Percentiles rank a stretch among this genome's conserved stretches.
These are phyloP conservation scores for Euwallacea similis DNA, from an alignment of 1,140 invertebrate genomes.

Conservation along the genomic window DNA sequence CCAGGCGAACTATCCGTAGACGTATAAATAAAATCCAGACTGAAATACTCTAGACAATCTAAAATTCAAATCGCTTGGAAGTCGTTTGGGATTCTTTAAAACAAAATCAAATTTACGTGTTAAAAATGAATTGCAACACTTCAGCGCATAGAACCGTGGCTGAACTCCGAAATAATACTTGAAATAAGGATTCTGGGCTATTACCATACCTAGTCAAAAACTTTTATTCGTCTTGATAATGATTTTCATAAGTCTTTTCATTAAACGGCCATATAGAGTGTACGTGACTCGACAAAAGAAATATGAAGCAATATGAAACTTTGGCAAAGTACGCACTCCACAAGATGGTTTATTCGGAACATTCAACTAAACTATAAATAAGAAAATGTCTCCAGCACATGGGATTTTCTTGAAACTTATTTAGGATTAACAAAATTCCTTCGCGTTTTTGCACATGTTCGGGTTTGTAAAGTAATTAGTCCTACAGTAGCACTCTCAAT, in stretches of 20 bases:
- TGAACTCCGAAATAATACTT: no score
- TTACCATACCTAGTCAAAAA: not conserved
- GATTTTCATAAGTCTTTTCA: constrained; percentile 33
- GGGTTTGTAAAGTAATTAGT: no score
- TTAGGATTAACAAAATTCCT: no score
- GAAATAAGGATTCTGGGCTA: no score
- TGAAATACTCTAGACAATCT: constrained; percentile 23
- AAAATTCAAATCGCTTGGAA: constrained; percentile 18
- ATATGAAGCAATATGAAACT: constrained; percentile 29
- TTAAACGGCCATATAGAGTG: constrained; percentile 23
- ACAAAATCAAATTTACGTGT: constrained; percentile 16
- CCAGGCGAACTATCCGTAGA: constrained; percentile 12
- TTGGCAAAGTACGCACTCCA: constrained; percentile 23
- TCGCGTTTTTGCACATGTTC: no score
- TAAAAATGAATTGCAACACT: no score
- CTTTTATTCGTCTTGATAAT: constrained; percentile 30
- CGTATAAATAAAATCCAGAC: constrained; percentile 23
- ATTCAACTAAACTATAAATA: constrained; percentile 14
- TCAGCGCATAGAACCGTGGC: no score
- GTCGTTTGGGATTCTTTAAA: constrained; percentile 21
- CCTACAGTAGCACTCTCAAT: no score
- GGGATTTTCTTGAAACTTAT: no score
- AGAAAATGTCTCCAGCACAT: no score
- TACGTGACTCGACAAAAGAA: constrained; percentile 33
- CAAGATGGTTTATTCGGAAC: constrained; percentile 26